These are phyloP conservation scores for Eudyptes chrysolophus DNA, from an alignment of 2,113 vertebrate species.

Conservation along the genomic window DNA sequence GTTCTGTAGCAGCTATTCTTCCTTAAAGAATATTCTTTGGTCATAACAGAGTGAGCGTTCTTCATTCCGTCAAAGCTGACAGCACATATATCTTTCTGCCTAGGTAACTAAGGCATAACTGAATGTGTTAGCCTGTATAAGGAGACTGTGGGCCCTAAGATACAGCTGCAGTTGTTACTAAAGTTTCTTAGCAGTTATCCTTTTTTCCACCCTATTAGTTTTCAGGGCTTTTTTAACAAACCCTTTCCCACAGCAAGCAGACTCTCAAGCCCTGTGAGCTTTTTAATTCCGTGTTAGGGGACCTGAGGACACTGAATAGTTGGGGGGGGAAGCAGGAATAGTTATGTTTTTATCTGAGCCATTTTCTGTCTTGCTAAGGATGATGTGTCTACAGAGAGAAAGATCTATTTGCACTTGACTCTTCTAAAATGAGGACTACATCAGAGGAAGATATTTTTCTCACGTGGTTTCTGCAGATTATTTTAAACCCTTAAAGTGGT, in stretches of 20 bases:
- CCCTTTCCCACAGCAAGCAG: background rate
- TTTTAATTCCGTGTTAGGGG: background rate
- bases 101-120: background rate
- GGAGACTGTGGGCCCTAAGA: background rate
- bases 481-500: background rate
- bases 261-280: background rate
- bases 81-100: background rate
- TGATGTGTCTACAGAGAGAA: background rate
- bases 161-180: background rate
- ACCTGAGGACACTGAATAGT: background rate
- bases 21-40: background rate
- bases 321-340: accelerated
- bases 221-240: background rate
- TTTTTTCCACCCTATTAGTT: background rate
- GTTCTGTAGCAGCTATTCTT: background rate
- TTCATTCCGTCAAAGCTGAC: background rate
- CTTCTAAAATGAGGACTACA: background rate
- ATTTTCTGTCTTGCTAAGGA: background rate
- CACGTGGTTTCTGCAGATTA: background rate
- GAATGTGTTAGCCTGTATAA: background rate
- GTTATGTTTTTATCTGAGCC: background rate
- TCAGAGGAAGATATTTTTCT: background rate
- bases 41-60: background rate
- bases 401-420: background rate
- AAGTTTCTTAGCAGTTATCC: background rate